Base-by-base conservation (phyloP, 2,113 vertebrate species). In the Baryphthengus martii region DNA sequence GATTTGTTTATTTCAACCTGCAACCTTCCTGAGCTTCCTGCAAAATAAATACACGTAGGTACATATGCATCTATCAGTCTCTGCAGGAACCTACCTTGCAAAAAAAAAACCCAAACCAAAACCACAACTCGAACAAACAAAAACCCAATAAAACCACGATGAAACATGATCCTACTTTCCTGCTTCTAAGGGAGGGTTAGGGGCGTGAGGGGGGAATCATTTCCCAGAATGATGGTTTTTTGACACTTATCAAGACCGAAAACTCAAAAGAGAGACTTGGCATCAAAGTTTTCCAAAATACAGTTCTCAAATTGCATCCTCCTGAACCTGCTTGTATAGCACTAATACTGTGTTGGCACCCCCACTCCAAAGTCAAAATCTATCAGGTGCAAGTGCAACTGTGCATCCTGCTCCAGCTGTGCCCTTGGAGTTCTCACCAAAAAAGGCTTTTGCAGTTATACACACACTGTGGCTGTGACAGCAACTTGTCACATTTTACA, bases 401-500 rank as follows among this genome's bases (percentile, higher is more conserved):
- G 23, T 55, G 24, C 40, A 77, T 88, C 82, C 50, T 53, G 44
- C 45, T 93, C 85, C 59, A 89, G 59, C 31, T 40, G 44, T 61
- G 67, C 59, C 81, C 66, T 90, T 90, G 72, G 19, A 84, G 59
- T 79, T 90, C 50, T 83, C 76, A 85, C 44, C 50, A 68, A 90
- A 92, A 92, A 95, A 92, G 26, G 49, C n/a, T 66, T 87, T 86
- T 68, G 89, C 53, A 79, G 74, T 44, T 81, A 66, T 40, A 45
- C 18, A 35, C 44, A 53, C 9, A 17, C 33, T 42, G 88, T 2
- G 13, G 42, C 68, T 92, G 33, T 88, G 87, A 93, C 73, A 95
- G 68, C 73, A 90, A 94, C 91, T 95, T 92, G 83, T 88, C 81
- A 82, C 50, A 67, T 95, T 94, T 91, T 86, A 90, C 61, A 61